These are phyloP conservation scores for Volucella zonaria DNA, from an alignment of 2,888 invertebrate species.

Conservation along the genomic window DNA sequence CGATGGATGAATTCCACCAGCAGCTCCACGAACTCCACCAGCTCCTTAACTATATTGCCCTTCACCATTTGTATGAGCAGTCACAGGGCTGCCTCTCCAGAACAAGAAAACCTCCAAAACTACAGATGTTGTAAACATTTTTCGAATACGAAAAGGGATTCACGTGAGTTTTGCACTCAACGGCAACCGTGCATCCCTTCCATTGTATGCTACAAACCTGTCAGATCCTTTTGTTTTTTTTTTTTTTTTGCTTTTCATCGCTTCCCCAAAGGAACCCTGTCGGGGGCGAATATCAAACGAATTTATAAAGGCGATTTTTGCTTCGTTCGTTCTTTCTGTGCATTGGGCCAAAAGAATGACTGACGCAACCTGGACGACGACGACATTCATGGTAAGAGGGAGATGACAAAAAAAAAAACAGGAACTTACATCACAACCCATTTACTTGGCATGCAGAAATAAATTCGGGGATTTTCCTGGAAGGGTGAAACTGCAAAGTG, in stretches of 20 bases:
- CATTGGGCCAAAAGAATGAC: conserved; percentile 47
- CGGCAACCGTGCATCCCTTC: conserved; percentile 42
- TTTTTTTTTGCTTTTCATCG: not conserved
- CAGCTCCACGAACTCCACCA: conserved; percentile 23
- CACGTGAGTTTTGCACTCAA: conserved; percentile 47
- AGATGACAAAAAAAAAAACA: conserved; percentile 14
- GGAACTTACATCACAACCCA: conserved; percentile 49
- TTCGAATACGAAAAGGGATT: conserved; percentile 16
- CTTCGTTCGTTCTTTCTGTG: conserved; percentile 29
- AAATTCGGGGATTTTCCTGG: conserved; percentile 61
- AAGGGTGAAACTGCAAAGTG: conserved; percentile 47
- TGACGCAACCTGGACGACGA: conserved; percentile 62
- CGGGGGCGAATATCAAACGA: conserved; percentile 44
- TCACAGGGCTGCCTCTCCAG: not conserved
- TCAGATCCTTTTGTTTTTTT: conserved; percentile 46
- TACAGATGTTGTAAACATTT: conserved; percentile 68
- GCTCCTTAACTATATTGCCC: conserved; percentile 32
- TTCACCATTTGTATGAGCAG: conserved; percentile 44
- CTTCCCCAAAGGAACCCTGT: not conserved
- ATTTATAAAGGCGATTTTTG: conserved; percentile 64
- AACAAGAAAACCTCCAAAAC: conserved; percentile 30
- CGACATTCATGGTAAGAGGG: conserved; percentile 45
- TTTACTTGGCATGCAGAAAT: conserved; percentile 57
- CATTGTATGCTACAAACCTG: conserved; percentile 68
- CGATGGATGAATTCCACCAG: conserved; percentile 34